Evolutionary conservation across 2,113 vertebrate genomes (phyloP), one percentile per base, ranked within the genome.

Genomic region (Orthonyx spaldingii): DNA sequence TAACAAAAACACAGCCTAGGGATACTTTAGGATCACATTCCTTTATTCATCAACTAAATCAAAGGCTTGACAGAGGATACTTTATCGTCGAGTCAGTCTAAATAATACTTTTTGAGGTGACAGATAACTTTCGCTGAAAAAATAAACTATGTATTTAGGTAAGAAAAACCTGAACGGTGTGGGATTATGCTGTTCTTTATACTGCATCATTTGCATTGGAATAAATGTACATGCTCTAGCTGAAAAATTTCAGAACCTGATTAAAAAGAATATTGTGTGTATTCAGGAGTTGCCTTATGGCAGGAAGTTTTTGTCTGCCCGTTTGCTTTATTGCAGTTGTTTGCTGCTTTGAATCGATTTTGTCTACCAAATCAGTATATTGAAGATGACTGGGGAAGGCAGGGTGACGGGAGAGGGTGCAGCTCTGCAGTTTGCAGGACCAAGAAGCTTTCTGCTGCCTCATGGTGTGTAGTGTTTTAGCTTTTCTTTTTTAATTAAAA

Each of bases 301-400:
- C 94, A 95, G 92, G 96, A 96, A 94, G 97, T 86, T 97, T 98
- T 98, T 98, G 98, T 98, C 97, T 97, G 95, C 92, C 84, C 59
- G 59, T 69, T 92, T 63, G 93, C 96, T 96, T 96, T 97, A 89
- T 89, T 97, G 94, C 91, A 59, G 94, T 96, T 92, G 86, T 96
- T 98, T 94, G 69, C 79, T 87, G 95, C 97, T 95, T 95, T 72
- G 76, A 93, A 98, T 98, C 41, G 96, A 98, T 98, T 97, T 98
- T 97, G 97, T 92, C 93, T 97, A 92, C 91, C 69, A 85, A 90
- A 85, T 97, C 91, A 68, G 95, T 95, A 64, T 85, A 88, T 82
- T 90, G 97, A 94, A 92, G 94, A 86, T 82, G 92, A 95, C 82
- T 93, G 49, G 56, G 57, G 71, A 71, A 89, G 87, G 70, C 81